A percentile compares a stretch with the other conserved stretches of the same genome.
phyloP scores from a whole-genome alignment of 2,113 vertebrate species.

The Forbesichthys papilliferus region DNA sequence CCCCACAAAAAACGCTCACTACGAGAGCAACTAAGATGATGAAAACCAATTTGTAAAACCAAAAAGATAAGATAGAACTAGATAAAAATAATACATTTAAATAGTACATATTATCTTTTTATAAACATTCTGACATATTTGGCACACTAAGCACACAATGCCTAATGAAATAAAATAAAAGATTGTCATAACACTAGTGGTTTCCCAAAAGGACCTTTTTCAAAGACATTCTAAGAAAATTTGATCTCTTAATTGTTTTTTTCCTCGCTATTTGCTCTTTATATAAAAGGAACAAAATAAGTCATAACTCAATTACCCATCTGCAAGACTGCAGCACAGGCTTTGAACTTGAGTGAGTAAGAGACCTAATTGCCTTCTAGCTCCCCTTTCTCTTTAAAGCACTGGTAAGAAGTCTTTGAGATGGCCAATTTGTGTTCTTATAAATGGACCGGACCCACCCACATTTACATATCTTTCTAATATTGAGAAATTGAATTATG shows the following conservation, averaged over 20 bases:
- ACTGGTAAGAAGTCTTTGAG: slow-evolving; percentile 24
- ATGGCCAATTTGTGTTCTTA: slow-evolving; percentile 35
- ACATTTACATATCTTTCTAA: slow-evolving; percentile 23
- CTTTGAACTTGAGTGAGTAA: slow-evolving; percentile 25
- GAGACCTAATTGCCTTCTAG: slow-evolving; percentile 26
- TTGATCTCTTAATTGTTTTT: no score
- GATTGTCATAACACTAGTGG: no score
- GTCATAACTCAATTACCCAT: slow-evolving; percentile 13
- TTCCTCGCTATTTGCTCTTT: no score
- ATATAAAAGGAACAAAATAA: slow-evolving; percentile 7
- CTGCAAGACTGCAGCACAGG: slow-evolving; percentile 11
- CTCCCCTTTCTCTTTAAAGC: slow-evolving; percentile 20
- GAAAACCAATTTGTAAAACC: no score
- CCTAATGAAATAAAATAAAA: no score
- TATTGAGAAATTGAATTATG: slow-evolving; percentile 3
- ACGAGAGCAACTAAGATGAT: no score
- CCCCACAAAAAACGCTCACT: no score
- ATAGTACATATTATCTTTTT: background rate
- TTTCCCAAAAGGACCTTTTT: no score
- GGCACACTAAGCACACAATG: no score
- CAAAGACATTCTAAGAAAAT: no score
- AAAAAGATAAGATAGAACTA: no score
- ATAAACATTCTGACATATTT: background rate
- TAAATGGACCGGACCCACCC: slow-evolving; percentile 5
- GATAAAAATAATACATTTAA: no score